Base-by-base conservation (phyloP, 2,113 vertebrate genomes). In the Mobula hypostoma region DNA sequence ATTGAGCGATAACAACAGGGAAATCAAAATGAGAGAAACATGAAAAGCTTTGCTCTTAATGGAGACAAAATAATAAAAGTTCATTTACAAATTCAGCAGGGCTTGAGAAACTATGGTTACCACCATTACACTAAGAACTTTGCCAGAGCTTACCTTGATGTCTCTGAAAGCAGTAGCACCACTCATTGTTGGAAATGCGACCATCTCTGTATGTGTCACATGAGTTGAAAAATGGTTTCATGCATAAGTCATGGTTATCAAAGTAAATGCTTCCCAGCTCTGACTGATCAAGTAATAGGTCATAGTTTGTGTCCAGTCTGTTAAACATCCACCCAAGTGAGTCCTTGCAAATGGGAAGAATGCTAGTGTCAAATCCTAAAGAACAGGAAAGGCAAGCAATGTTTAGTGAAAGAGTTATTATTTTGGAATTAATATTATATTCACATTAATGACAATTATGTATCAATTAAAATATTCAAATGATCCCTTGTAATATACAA, bases 281-380 rank as follows among this genome's bases (percentile, higher is more conserved):
- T 70, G 98, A 98, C 94, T 98, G 98, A 96, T 99, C 99, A 95
- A 99, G 95, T 92, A 98, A 96, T 48, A 98, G 97, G 95, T 99
- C 98, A 94, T 98, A 98, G 97, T 99, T 99, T 0, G 97, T 98
- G 95, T 99, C 99, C 24, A 99, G 97, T 94, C 98, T 97, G 80
- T 98, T 99, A 96, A 99, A 99, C 98, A 99, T 99, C 99, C 99
- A 99, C 19, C 98, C 98, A 79, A 99, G 97, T 48, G 98, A 98
- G 94, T 99, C 98, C 95, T 98, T 98, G 95, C 98, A 99, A 95
- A 98, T 97, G 32, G 98, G 97, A 68, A 98, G 97, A 94, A 98
- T 97, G 94, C 98, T 98, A 19, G 97, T 97, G 95, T 99, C 98
- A 94, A 98, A 98, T 95, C 97, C 98, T 98, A 95, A 88, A n/a